These are phyloP conservation scores for Agrotis ipsilon DNA, from an alignment of 2,888 invertebrate genomes.

Conservation along the genomic window DNA sequence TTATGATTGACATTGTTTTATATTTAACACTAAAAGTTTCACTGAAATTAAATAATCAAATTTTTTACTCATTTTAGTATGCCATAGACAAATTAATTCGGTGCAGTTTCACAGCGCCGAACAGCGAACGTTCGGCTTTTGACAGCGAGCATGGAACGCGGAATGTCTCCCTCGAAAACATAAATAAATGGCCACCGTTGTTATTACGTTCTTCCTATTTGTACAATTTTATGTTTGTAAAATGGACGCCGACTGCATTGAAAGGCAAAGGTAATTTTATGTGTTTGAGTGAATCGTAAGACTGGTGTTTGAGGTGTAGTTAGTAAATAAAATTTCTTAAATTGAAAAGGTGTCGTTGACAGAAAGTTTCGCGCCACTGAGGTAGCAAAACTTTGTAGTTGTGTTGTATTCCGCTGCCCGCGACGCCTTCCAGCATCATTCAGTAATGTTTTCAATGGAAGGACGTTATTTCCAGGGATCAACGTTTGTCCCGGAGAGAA, in stretches of 20 bases:
- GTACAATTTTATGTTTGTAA: slow-evolving; percentile 84
- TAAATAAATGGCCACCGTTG: slow-evolving; percentile 91
- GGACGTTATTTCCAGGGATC: slow-evolving; percentile 83
- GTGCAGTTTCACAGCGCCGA: slow-evolving; percentile 69
- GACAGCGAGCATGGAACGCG: slow-evolving; percentile 80
- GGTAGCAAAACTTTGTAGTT: slow-evolving; percentile 67
- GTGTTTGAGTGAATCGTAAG: slow-evolving; percentile 3
- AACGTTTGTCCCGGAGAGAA: slow-evolving; percentile 77
- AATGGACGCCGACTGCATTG: slow-evolving; percentile 86
- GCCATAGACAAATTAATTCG: slow-evolving; percentile 64
- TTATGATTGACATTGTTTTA: no score
- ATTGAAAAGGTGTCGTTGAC: slow-evolving; percentile 81
- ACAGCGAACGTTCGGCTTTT: slow-evolving; percentile 71
- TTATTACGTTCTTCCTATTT: slow-evolving; percentile 87
- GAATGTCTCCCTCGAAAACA: slow-evolving; percentile 86
- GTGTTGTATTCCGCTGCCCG: slow-evolving; percentile 73
- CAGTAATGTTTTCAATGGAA: slow-evolving; percentile 83
- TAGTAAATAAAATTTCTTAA: slow-evolving; percentile 67
- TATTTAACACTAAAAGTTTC: no score
- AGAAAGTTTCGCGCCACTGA: slow-evolving; percentile 87
- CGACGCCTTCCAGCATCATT: slow-evolving; percentile 69
- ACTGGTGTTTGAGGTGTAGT: neutral
- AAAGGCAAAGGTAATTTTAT: slow-evolving; percentile 77
- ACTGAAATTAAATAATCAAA: no score
- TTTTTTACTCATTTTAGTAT: slow-evolving; percentile 13